Evolutionary conservation across 92 coral and sea anemone genomes (phyloP), one percentile per base, ranked within the genome.

Genomic region (Pocillopora grandis): DNA sequence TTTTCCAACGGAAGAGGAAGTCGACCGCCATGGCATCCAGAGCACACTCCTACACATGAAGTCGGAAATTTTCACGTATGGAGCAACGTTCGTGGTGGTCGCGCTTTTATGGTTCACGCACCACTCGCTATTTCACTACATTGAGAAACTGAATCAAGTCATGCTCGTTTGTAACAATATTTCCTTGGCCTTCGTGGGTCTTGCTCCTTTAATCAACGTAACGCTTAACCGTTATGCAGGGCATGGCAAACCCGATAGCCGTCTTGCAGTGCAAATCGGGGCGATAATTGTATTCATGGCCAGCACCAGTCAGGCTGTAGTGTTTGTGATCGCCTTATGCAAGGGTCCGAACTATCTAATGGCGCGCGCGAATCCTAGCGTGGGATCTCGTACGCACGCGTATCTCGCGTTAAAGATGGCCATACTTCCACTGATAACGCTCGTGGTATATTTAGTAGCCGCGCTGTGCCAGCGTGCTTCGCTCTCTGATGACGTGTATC

Each of bases 31-130:
- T 48, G 98, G 99, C 37, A 84, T 97, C 59, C 90, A 87, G 33
- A 71, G 72, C 42, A 77, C 95, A 12, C 66, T 97, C 60, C 72
- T 88, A 36, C 62, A 86, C 79, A 92, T 94, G 98, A 86, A 91
- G 91, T 84, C 98, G 23, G 92, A 92, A 79, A 88, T 90, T 78
- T 79, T 97, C 80, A 92, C 97, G 3, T 97, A 92, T 80, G 91
- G 91, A 17, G 98, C 98, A 5, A 97, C 99, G 18, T 97, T 95
- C 89, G 76, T 90, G 82, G 86, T 94, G 4, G 96, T 95, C 3
- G 98, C 95, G 18, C 89, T 97, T 42, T 76, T 94, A 35, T 97
- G 99, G 98, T 97, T 97, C 86, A 91, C 91, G 9, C 99, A 97
- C 64, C 97, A 97, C 71, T 97, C 99, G 66, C 76, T 97, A 75